These are phyloP conservation scores for Coptodon rendalli DNA, from an alignment of 2,113 vertebrate genomes.

Conservation along the genomic window DNA sequence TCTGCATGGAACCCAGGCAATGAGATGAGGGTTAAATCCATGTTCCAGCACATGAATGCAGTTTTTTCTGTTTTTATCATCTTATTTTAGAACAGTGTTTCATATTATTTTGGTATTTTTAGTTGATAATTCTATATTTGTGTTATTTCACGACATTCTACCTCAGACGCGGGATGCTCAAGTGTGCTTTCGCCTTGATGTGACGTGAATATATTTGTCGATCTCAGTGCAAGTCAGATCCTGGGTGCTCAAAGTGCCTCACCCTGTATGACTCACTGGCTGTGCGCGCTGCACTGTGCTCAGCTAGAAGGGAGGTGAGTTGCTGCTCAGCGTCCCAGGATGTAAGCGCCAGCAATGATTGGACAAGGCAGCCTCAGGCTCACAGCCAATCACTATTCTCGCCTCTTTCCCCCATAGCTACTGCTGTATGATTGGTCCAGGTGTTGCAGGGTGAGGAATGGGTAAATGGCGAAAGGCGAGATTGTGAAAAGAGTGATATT, in stretches of 20 bases:
- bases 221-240: conserved; percentile 19
- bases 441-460: conserved; percentile 68
- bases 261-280: conserved; percentile 63
- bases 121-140: not conserved
- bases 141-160: not conserved
- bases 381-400: conserved; percentile 53
- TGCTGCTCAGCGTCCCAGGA: conserved; percentile 44
- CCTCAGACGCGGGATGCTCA: not conserved
- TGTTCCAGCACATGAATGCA: not conserved
- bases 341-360: conserved; percentile 47
- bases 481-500: not conserved
- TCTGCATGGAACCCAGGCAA: not conserved
- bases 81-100: not conserved
- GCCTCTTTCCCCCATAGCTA: conserved; percentile 50
- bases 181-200: not conserved
- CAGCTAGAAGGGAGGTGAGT: conserved; percentile 32
- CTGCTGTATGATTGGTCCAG: conserved; percentile 64
- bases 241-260: conserved; percentile 26
- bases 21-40: not conserved
- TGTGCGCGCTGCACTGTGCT: conserved; percentile 32
- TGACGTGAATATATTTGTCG: not conserved
- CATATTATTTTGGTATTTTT: not conserved
- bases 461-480: conserved; percentile 1
- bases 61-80: not conserved
- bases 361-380: conserved; percentile 42